Evolutionary conservation across 2,888 invertebrate species (phyloP).

Genomic region (Eudasyphora cyanicolor): DNA sequence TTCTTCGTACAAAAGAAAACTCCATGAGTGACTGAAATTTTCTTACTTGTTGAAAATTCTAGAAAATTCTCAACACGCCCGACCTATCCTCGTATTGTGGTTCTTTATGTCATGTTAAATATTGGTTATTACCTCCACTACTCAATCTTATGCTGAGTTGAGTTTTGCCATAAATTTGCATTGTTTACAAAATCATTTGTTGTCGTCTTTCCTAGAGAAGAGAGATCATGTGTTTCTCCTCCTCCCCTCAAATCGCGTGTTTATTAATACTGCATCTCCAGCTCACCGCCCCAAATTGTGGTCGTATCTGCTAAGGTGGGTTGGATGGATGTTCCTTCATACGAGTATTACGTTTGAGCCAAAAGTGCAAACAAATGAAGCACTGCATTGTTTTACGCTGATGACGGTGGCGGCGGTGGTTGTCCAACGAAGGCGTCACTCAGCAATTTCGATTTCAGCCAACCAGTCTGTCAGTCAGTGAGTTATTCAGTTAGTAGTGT

Average conservation of each 20-base stretch:
- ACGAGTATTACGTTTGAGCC: not conserved
- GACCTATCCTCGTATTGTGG: no score
- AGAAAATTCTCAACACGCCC: no score
- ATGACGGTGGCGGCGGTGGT: not conserved
- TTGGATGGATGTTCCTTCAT: no score
- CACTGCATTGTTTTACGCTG: not conserved
- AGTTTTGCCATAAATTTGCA: not conserved
- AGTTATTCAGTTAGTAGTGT: conserved; percentile 52
- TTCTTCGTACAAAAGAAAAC: no score
- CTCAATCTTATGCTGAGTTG: not conserved
- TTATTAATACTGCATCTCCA: not conserved
- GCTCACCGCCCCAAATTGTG: not conserved
- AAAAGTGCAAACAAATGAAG: not conserved
- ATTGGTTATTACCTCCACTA: not conserved
- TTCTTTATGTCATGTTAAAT: not conserved
- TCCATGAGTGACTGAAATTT: no score
- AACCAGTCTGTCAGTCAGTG: no score
- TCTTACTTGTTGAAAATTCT: no score
- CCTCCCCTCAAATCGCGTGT: not conserved
- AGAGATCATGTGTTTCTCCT: not conserved
- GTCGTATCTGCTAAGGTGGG: no score
- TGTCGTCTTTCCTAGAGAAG: not conserved
- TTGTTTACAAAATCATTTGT: not conserved
- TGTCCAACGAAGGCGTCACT: conserved; percentile 7
- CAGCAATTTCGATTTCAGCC: conserved; percentile 28